These are phyloP conservation scores for Melanotaenia maccullochi DNA, from an alignment of 2,797 vertebrate genomes.

Conservation along the genomic window DNA sequence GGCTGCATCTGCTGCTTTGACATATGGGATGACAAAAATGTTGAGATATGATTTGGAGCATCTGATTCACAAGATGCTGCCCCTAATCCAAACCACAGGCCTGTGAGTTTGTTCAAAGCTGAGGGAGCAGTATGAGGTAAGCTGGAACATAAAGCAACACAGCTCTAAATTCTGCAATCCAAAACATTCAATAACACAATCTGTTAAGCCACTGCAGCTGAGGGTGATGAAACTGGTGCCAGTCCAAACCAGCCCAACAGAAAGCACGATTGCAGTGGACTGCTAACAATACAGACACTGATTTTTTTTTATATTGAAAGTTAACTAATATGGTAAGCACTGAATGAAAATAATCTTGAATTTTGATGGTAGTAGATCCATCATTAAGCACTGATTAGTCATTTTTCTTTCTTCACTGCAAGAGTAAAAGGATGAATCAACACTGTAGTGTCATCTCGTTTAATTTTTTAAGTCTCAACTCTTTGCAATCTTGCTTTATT, in stretches of 20 bases:
- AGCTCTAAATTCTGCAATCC: slow-evolving; percentile 41
- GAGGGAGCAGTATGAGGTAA: slow-evolving; percentile 1
- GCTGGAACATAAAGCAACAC: slow-evolving; percentile 29
- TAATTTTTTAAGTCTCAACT: background rate
- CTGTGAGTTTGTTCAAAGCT: slow-evolving; percentile 2
- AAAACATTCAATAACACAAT: slow-evolving; percentile 48
- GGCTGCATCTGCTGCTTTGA: slow-evolving; percentile 19
- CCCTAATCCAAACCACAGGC: slow-evolving; percentile 9
- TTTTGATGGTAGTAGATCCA: background rate
- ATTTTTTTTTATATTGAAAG: background rate
- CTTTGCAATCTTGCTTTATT: background rate
- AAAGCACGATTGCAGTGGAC: slow-evolving; percentile 13
- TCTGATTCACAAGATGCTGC: slow-evolving; percentile 2
- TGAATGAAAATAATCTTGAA: background rate
- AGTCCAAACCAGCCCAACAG: slow-evolving; percentile 6
- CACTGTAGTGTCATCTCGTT: background rate
- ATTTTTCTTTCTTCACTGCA: too few species aligned
- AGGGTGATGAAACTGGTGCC: slow-evolving; percentile 43
- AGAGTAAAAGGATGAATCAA: background rate
- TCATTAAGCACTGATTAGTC: background rate
- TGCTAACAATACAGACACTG: background rate
- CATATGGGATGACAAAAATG: background rate
- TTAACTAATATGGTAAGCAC: background rate
- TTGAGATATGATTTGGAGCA: slow-evolving; percentile 1
- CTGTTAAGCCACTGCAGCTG: slow-evolving; percentile 56